Evolutionary conservation across 2,797 vertebrate genomes (phyloP).

Genomic region (Pipistrellus nathusii): DNA sequence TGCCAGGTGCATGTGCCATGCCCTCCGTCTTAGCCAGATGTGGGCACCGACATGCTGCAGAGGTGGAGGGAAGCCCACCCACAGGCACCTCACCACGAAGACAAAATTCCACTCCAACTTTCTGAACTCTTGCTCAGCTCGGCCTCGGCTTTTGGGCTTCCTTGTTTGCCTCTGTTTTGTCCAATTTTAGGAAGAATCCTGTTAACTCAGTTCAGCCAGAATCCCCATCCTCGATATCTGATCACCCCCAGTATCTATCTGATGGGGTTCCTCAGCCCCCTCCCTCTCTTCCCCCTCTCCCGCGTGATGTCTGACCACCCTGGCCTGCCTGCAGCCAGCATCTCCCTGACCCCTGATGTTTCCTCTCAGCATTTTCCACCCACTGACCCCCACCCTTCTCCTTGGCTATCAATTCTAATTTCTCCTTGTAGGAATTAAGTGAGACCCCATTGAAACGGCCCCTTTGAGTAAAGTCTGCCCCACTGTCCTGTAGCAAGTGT

Average conservation of each 20-base stretch:
- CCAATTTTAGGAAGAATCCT: neutral
- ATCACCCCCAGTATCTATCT: neutral
- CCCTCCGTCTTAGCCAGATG: neutral
- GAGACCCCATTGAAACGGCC: fast-evolving
- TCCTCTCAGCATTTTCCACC: neutral
- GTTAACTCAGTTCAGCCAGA: neutral
- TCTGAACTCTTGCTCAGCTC: neutral
- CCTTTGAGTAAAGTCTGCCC: neutral
- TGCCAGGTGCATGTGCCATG: fast-evolving
- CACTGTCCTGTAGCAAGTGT: neutral
- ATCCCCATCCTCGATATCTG: no score
- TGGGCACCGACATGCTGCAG: neutral
- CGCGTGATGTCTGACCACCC: neutral
- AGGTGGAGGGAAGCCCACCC: neutral
- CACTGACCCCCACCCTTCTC: neutral
- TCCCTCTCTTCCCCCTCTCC: no score
- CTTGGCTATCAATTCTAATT: neutral
- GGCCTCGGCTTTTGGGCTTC: neutral
- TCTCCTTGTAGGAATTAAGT: neutral
- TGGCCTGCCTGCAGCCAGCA: neutral
- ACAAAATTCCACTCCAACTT: neutral
- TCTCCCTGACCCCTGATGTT: fast-evolving
- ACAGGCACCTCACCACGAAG: fast-evolving
- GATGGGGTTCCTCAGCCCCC: neutral
- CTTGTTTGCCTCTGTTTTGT: fast-evolving